Evolutionary conservation across 1,140 invertebrate species (phyloP).

Genomic region (Dinoponera quadriceps): DNA sequence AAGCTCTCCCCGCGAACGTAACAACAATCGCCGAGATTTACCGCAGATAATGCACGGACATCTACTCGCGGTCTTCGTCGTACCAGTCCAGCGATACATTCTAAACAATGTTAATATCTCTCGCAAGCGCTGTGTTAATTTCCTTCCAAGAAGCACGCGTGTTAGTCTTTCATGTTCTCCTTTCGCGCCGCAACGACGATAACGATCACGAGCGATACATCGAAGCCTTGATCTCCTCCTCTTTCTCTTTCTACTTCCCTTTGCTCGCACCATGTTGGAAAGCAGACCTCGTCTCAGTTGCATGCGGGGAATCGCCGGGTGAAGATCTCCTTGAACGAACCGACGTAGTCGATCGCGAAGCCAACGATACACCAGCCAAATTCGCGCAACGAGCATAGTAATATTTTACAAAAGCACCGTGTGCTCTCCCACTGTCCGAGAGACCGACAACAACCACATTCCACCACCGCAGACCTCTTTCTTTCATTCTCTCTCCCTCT

Average conservation of each 20-base stretch:
- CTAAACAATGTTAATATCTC: slow-evolving; percentile 26
- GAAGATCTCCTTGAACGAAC: too few species aligned
- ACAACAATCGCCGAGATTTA: slow-evolving; percentile 18
- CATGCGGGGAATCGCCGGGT: too few species aligned
- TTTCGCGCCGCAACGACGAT: neutral
- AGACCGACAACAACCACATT: slow-evolving; percentile 19
- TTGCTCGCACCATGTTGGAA: too few species aligned
- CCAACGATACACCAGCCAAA: neutral
- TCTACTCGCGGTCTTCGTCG: slow-evolving; percentile 21
- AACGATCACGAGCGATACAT: slow-evolving; percentile 32
- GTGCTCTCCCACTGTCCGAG: slow-evolving; percentile 4
- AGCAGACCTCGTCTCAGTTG: too few species aligned
- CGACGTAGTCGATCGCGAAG: neutral
- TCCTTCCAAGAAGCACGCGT: slow-evolving; percentile 49
- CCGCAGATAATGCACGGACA: slow-evolving; percentile 15
- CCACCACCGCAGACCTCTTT: slow-evolving; percentile 33
- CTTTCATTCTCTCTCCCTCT: neutral
- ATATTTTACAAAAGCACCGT: slow-evolving; percentile 51
- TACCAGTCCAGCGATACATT: neutral
- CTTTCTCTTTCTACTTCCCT: too few species aligned
- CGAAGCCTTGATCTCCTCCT: neutral
- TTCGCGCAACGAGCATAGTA: slow-evolving; percentile 2
- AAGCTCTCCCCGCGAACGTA: slow-evolving; percentile 4
- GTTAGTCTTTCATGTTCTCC: slow-evolving; percentile 59
- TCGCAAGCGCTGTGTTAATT: slow-evolving; percentile 66